Conservation (phyloP, 2,113 vertebrate genomes). For the Talpa occidentalis region DNA sequence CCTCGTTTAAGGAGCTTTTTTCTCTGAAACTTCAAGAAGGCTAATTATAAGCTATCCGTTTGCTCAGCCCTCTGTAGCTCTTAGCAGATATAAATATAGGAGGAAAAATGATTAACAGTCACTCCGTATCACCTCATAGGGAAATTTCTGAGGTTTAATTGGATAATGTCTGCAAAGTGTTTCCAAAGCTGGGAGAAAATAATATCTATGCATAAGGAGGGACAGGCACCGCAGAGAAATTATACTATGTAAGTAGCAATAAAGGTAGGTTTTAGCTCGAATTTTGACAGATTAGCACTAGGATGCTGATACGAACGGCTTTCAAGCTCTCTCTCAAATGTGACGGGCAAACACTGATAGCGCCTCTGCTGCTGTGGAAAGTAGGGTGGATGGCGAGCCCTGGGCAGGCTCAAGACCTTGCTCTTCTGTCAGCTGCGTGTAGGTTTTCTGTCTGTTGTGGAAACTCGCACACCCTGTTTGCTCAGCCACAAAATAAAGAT, state of each 20-base stretch:
- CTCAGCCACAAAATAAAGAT: neutral
- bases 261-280: conserved; percentile 35
- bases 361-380: neutral
- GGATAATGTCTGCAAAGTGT: conserved; percentile 65
- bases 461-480: neutral
- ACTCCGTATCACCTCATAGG: conserved; percentile 51
- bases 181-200: conserved; percentile 61
- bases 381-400: no score
- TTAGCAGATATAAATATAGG: conserved; percentile 60
- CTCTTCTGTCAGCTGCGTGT: no score
- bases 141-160: conserved; percentile 65
- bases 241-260: neutral
- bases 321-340: conserved; percentile 43
- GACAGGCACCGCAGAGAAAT: conserved; percentile 13
- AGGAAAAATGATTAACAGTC: conserved; percentile 57
- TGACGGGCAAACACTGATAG: conserved; percentile 33
- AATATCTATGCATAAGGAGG: neutral
- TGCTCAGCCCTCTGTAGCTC: conserved; percentile 24
- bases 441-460: neutral
- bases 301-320: neutral
- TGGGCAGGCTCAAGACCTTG: neutral
- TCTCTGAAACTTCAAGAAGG: conserved; percentile 48
- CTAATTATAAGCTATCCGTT: conserved; percentile 66
- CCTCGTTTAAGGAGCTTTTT: neutral
- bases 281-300: conserved; percentile 41